Base-by-base conservation (phyloP, 2,888 invertebrate species). In the Heteropelma amictum region DNA sequence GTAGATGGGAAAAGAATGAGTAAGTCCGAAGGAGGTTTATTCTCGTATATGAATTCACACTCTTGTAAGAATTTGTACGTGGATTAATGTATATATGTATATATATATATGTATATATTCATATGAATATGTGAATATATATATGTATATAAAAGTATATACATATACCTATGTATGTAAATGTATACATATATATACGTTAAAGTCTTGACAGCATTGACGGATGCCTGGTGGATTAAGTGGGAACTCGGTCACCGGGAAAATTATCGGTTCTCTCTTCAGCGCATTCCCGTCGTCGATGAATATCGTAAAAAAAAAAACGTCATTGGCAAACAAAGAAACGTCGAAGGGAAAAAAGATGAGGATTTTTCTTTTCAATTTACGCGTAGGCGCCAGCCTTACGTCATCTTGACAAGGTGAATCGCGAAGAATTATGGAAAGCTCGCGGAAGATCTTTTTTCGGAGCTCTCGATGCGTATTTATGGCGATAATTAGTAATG, bases 391-490 rank as follows among this genome's bases (percentile, higher is more conserved):
- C 49, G 72, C 58, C 38, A 51, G 63, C 65, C 79, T 79, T 77
- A 79, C 79, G 79, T 79, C 79, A 76, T 72, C 61, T 68, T 75
- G 70, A 75, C 77, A 76, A 75, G 28, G 74, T 58, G 63, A 35
- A 75, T 72, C 72, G 68, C 47, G 30, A 17, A 21, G 35, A 38
- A 38, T 12, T 7, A 33, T 30, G 26, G 53, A 12, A 53, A 17
- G 5, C n/a, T n/a, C n/a, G n/a, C n/a, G 0, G 19, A 53, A 7
- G 1, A 23, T 35, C 17, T 30, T 42, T 19, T 4, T 26, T 47
- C 23, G 5, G n/a, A 17, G 0, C 14, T 26, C 7, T 21, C 23
- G 21, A 28, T 28, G 1, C 6, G 54, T 71, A 71, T 67, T 61
- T 40, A 56, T 56, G 47, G 42, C 47, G 21, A 53, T 14, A 33